Evolutionary conservation across 2,113 vertebrate species (phyloP), one percentile per base, ranked within the genome.

Genomic region (Amphiprion ocellaris): DNA sequence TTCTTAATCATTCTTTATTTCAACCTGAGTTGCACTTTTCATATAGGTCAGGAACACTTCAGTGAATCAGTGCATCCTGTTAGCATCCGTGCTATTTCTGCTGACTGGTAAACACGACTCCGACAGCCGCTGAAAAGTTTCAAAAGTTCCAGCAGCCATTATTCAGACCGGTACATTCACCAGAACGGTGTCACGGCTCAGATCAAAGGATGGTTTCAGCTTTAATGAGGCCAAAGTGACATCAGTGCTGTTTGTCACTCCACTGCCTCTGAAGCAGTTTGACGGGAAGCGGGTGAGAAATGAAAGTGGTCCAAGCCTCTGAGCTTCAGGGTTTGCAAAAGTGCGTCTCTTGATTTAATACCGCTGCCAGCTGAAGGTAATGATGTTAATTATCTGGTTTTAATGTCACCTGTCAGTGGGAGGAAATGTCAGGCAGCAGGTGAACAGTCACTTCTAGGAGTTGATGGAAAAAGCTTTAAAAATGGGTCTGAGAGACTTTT

Each of bases 211-310:
- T 50, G 23, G 1, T 54, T 21, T 74, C 58, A 59, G 63, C 44
- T 19, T 59, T 4, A 79, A 63, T 17, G 17, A 63, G 69, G 41
- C 54, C 44, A 49, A 65, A 14, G 63, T 62, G 54, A 66, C 19
- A 0, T 46, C 4, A 10, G 1, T 33, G 6, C 24, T 60, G 5
- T 66, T 53, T 52, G 72, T 79, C 55, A 56, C 67, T 37, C 4
- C 26, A 69, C n/a, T 33, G 9, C 26, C 19, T 81, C 69, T 64
- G 79, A 81, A 81, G 28, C 56, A 23, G 10, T 19, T 26, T 11
- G 10, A 30, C 46, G 17, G 9, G 46, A 52, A 30, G 46, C 44
- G 30, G 41, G 64, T 10, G 47, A 39, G 23, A 23, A 61, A 4
- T 39, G 52, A 63, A 68, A 50, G 49, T n/a, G 19, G 49, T 15